These are phyloP conservation scores for Scarus forsteni DNA, from an alignment of 2,797 vertebrate genomes.

Conservation along the genomic window DNA sequence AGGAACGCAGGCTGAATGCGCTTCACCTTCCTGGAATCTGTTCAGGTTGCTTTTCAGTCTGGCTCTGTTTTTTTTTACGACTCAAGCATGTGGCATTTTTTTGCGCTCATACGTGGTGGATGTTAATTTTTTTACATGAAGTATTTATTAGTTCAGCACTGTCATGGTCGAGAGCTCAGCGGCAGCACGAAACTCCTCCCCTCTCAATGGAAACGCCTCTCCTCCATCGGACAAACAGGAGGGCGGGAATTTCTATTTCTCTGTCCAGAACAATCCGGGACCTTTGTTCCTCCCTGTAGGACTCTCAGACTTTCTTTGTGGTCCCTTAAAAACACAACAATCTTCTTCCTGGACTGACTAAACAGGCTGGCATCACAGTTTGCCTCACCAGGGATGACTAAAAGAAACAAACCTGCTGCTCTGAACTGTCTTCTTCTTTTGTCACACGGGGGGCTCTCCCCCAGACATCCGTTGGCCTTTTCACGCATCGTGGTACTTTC, in stretches of 20 bases:
- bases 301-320: slow-evolving; percentile 14
- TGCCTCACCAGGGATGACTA: slow-evolving; percentile 71
- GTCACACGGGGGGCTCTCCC: slow-evolving; percentile 39
- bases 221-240: slow-evolving; percentile 16
- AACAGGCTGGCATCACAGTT: slow-evolving; percentile 69
- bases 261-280: slow-evolving; percentile 28
- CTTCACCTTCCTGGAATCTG: slow-evolving; percentile 56
- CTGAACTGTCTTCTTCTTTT: slow-evolving; percentile 68
- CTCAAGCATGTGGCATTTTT: slow-evolving; percentile 66
- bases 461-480: slow-evolving; percentile 77
- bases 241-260: slow-evolving; percentile 11
- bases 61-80: background rate
- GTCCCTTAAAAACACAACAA: slow-evolving; percentile 20
- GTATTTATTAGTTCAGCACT: slow-evolving; percentile 87
- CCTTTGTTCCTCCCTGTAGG: slow-evolving; percentile 45
- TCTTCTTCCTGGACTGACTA: slow-evolving; percentile 46
- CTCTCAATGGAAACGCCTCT: slow-evolving; percentile 15
- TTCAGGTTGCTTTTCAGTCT: slow-evolving; percentile 48
- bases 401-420: slow-evolving; percentile 74
- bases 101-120: slow-evolving; percentile 67
- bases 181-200: slow-evolving; percentile 58
- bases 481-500: slow-evolving; percentile 81
- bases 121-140: slow-evolving; percentile 85
- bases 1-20: slow-evolving; percentile 51
- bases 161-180: slow-evolving; percentile 64